These are phyloP conservation scores for Trogon melanurus DNA, from an alignment of 2,113 vertebrate genomes.

Conservation along the genomic window DNA sequence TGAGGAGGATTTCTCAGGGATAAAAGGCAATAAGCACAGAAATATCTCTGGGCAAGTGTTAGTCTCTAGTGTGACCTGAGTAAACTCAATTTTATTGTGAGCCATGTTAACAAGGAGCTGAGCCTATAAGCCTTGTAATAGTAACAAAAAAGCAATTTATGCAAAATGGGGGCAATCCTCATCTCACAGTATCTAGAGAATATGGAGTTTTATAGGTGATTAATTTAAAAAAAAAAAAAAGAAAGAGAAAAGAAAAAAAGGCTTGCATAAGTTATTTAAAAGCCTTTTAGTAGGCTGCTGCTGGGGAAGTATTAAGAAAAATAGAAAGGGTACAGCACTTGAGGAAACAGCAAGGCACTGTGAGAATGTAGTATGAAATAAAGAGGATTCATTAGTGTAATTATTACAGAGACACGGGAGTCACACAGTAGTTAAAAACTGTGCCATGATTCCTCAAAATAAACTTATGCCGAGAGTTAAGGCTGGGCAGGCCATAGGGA, in stretches of 20 bases:
- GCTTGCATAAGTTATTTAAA: slow-evolving; percentile 38
- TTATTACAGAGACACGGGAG: neutral
- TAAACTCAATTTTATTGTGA: slow-evolving; percentile 38
- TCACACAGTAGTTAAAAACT: neutral
- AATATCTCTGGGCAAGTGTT: slow-evolving; percentile 39
- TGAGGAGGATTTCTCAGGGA: neutral
- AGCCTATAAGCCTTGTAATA: slow-evolving; percentile 21
- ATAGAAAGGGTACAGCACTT: neutral
- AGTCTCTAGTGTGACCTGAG: slow-evolving; percentile 29
- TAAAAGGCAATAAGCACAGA: slow-evolving; percentile 29
- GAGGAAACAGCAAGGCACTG: neutral
- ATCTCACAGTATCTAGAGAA: slow-evolving; percentile 19
- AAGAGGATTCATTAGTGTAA: neutral
- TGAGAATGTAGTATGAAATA: neutral
- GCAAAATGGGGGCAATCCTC: slow-evolving; percentile 42
- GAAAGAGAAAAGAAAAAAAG: neutral
- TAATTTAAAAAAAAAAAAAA: neutral
- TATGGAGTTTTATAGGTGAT: slow-evolving; percentile 35
- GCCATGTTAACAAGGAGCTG: slow-evolving; percentile 25
- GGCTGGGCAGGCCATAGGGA: too few species aligned
- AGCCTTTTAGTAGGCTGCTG: neutral
- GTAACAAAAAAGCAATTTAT: slow-evolving; percentile 54
- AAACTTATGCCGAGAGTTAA: neutral
- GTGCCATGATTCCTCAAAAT: neutral
- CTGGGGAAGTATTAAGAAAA: neutral